phyloP scores from a whole-genome alignment of 2,888 invertebrate genomes.

The Drosophila conformis region DNA sequence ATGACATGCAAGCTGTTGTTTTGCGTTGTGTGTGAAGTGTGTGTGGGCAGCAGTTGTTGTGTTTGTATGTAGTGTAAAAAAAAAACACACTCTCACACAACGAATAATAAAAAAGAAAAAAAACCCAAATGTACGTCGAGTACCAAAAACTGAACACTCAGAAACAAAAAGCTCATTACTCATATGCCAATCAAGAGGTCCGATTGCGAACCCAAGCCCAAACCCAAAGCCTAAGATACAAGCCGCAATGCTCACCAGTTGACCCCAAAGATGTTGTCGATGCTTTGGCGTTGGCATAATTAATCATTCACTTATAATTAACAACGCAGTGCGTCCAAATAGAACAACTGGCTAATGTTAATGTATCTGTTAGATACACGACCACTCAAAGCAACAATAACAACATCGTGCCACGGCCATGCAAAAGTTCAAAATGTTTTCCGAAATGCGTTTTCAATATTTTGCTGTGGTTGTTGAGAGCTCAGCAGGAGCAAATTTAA shows the following conservation, averaged over 20 bases:
- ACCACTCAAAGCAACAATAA: constrained; percentile 14
- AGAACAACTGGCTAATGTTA: constrained; percentile 77
- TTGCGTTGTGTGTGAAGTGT: constrained; percentile 36
- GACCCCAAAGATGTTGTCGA: constrained; percentile 60
- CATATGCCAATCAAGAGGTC: constrained; percentile 75
- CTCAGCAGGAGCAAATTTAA: constrained; percentile 50
- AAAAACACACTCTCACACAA: not conserved
- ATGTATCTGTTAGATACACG: constrained; percentile 60
- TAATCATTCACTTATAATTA: constrained; percentile 79
- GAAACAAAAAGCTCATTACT: constrained; percentile 81
- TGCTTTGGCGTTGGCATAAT: constrained; percentile 67
- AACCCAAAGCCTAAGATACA: constrained; percentile 24
- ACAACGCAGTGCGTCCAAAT: constrained; percentile 69
- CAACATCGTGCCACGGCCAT: constrained; percentile 38
- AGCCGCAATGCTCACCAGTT: constrained; percentile 53
- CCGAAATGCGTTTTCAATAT: constrained; percentile 64
- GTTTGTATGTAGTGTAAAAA: constrained; percentile 36
- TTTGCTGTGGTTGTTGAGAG: constrained; percentile 16
- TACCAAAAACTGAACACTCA: constrained; percentile 27
- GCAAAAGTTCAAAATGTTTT: constrained; percentile 63
- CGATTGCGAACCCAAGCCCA: constrained; percentile 10
- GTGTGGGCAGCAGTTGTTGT: constrained; percentile 49
- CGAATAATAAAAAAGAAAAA: constrained; percentile 12
- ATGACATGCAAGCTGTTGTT: constrained; percentile 74
- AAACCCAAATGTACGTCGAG: constrained; percentile 56